phyloP scores from a whole-genome alignment of 2,113 vertebrate genomes.

The Anas platyrhynchos region DNA sequence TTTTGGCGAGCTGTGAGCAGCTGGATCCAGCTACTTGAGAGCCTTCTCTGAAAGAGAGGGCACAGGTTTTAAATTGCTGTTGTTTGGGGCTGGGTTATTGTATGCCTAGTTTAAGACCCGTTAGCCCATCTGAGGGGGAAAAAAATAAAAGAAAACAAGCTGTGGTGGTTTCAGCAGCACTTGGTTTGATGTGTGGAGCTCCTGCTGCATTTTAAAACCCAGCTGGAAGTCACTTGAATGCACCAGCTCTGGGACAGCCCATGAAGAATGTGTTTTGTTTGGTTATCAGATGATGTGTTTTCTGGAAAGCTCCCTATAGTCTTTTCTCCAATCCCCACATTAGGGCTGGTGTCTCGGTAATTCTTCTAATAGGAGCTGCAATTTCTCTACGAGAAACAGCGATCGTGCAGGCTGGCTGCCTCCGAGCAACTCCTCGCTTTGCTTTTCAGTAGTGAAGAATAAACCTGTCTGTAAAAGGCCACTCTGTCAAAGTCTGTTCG shows the following conservation, averaged over 20 bases:
- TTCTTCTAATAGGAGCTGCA: background rate
- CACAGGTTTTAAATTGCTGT: accelerated
- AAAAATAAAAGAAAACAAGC: accelerated
- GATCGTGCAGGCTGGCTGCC: background rate
- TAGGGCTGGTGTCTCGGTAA: background rate
- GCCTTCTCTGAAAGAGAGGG: background rate
- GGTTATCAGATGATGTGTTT: background rate
- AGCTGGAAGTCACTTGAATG: background rate
- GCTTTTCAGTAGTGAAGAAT: background rate
- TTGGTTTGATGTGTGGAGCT: background rate
- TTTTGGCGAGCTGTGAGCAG: background rate
- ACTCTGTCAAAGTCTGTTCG: background rate
- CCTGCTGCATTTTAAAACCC: background rate
- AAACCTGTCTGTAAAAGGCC: accelerated
- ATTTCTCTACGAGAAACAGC: background rate
- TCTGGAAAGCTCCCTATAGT: background rate
- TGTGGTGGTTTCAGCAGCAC: background rate
- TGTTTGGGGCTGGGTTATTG: background rate
- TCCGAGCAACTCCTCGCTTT: background rate
- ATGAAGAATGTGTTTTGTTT: background rate
- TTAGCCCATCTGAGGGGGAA: background rate
- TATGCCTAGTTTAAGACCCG: background rate
- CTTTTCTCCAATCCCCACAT: background rate
- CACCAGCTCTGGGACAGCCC: background rate
- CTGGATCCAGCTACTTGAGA: background rate